A percentile compares a stretch with the other conserved stretches of the same genome.
These are phyloP conservation scores for Glossosoma conforme DNA, from an alignment of 1,140 invertebrate species.

Conservation along the genomic window DNA sequence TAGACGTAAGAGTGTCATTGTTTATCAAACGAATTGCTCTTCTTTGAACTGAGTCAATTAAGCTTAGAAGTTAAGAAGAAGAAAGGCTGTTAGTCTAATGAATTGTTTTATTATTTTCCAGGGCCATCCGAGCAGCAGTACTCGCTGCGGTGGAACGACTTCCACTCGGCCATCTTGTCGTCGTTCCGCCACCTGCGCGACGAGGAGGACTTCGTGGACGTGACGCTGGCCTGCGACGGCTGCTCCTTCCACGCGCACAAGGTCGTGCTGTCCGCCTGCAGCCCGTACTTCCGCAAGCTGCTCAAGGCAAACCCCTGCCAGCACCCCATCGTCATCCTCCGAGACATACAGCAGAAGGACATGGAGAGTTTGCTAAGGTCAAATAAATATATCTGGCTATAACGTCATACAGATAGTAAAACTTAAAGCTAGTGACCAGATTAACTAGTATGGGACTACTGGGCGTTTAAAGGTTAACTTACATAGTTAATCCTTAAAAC, in stretches of 20 bases:
- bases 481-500: no score
- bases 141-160: slow-evolving; percentile 90
- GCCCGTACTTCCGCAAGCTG: slow-evolving; percentile 83
- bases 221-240: slow-evolving; percentile 87
- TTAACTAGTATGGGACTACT: no score
- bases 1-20: no score
- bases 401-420: no score
- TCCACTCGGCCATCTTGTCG: slow-evolving; percentile 81
- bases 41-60: no score
- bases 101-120: slow-evolving; percentile 7
- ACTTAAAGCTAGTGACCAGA: no score
- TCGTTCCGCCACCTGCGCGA: slow-evolving; percentile 80
- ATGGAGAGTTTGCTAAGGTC: slow-evolving; percentile 84
- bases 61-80: no score
- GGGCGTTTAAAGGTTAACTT: no score
- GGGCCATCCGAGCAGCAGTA: slow-evolving; percentile 73
- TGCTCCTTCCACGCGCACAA: slow-evolving; percentile 86
- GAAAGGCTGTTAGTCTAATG: not conserved
- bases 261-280: slow-evolving; percentile 85
- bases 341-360: slow-evolving; percentile 82
- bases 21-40: no score
- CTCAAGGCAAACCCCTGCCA: slow-evolving; percentile 91
- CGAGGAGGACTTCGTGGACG: slow-evolving; percentile 86
- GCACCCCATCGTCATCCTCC: slow-evolving; percentile 88
- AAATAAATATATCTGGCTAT: no score